phyloP scores from a whole-genome alignment of 2,113 vertebrate species.

The Callopanchax toddi region DNA sequence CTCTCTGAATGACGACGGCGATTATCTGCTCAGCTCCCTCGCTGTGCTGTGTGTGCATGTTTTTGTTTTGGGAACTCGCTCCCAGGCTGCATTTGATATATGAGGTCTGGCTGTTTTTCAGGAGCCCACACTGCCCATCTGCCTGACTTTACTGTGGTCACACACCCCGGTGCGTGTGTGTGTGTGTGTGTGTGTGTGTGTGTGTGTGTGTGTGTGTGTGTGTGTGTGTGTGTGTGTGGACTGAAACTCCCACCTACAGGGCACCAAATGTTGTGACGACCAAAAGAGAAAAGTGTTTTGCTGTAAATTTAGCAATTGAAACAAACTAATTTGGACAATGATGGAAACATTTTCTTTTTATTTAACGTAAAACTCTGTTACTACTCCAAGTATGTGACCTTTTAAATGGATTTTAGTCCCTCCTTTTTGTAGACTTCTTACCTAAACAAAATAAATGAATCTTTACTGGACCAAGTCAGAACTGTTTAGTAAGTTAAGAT shows the following conservation, averaged over 20 bases:
- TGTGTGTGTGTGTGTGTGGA: not conserved
- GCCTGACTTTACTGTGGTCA: conserved; percentile 9
- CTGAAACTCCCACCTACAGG: not conserved
- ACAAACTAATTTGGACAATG: too few relatives aligned
- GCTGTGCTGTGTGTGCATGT: conserved; percentile 9
- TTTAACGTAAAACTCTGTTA: too few relatives aligned
- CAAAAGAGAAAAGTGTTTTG: not conserved
- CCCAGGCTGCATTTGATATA: conserved; percentile 16
- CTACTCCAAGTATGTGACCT: not conserved
- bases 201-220: not conserved
- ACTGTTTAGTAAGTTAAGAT: not conserved
- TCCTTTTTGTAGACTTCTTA: not conserved
- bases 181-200: not conserved
- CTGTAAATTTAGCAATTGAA: not conserved
- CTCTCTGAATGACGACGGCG: conserved; percentile 48
- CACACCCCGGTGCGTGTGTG: conserved; percentile 11
- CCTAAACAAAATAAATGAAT: not conserved
- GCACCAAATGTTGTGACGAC: conserved; percentile 25
- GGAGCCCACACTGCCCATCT: conserved; percentile 42
- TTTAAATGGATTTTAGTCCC: not conserved
- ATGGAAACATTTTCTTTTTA: too few relatives aligned
- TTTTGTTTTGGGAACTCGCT: conserved; percentile 32
- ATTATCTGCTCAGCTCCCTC: conserved; percentile 35
- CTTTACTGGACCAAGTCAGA: not conserved
- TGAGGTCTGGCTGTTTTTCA: conserved; percentile 25